These are phyloP conservation scores for Margaritifera margaritifera DNA, from an alignment of 2,888 invertebrate species.

Conservation along the genomic window DNA sequence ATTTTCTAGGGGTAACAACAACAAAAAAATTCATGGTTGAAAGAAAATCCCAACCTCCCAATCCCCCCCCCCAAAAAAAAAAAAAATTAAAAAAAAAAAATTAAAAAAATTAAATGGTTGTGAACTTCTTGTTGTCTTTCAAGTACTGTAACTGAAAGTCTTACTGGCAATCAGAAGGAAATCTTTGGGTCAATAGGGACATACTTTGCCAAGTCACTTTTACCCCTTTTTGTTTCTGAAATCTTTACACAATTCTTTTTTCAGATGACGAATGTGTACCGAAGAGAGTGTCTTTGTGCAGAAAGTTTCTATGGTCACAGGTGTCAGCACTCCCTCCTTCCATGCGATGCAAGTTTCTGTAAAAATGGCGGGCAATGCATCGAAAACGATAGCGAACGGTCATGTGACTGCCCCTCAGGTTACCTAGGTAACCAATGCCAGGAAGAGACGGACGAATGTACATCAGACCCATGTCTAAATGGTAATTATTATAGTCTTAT, in stretches of 20 bases:
- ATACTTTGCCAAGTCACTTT: not conserved
- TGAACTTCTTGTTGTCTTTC: too few species aligned
- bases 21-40: too few species aligned
- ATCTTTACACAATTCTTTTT: slow-evolving; percentile 4
- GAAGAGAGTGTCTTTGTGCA: slow-evolving; percentile 39
- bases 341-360: slow-evolving; percentile 45
- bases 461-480: slow-evolving; percentile 49
- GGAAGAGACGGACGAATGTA: slow-evolving; percentile 41
- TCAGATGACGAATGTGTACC: slow-evolving; percentile 26
- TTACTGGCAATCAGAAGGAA: not conserved
- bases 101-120: too few species aligned
- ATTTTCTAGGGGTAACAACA: too few species aligned
- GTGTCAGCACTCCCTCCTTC: slow-evolving; percentile 42
- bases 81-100: too few species aligned
- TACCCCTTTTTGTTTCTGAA: not conserved
- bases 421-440: slow-evolving; percentile 48
- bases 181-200: not conserved
- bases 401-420: slow-evolving; percentile 42
- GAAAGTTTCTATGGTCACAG: slow-evolving; percentile 43
- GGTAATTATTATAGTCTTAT: slow-evolving; percentile 27
- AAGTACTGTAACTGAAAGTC: too few species aligned
- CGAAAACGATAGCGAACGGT: slow-evolving; percentile 27
- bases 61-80: too few species aligned
- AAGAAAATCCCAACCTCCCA: too few species aligned
- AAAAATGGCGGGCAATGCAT: slow-evolving; percentile 48